These are phyloP conservation scores for Labia minor DNA, from an alignment of 2,888 invertebrate species.

Conservation along the genomic window DNA sequence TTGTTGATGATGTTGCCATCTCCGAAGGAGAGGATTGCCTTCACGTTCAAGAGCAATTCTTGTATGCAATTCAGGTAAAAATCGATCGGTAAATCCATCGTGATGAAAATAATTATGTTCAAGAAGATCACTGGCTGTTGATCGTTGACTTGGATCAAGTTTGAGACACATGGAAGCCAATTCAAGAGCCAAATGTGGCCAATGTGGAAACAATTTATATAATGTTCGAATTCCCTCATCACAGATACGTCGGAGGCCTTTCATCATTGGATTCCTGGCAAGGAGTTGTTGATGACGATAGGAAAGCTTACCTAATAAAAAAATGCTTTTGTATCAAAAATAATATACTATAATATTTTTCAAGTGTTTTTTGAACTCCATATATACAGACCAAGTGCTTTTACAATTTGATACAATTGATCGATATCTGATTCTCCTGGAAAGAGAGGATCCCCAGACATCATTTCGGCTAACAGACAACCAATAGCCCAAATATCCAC, in stretches of 20 bases:
- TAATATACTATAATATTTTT: too few species aligned
- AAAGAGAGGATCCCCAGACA: constrained; percentile 75
- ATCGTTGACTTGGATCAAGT: constrained; percentile 53
- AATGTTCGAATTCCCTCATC: constrained; percentile 30
- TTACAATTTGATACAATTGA: constrained; percentile 71
- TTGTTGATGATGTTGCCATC: constrained; percentile 22
- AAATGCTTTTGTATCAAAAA: constrained; percentile 15
- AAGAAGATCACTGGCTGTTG: constrained; percentile 51
- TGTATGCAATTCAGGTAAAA: constrained; percentile 52
- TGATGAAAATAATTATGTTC: constrained; percentile 54
- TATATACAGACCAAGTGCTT: constrained; percentile 53
- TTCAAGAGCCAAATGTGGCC: constrained; percentile 40
- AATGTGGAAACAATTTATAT: constrained; percentile 37
- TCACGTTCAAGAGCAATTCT: constrained; percentile 53
- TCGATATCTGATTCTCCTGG: constrained; percentile 86
- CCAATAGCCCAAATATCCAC: constrained; percentile 86
- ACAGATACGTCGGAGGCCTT: constrained; percentile 32
- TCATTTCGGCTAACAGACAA: constrained; percentile 73
- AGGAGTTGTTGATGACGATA: constrained; percentile 39
- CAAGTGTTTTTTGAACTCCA: background rate
- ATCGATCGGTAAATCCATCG: constrained; percentile 54
- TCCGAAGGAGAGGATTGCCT: constrained; percentile 41
- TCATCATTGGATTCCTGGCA: constrained; percentile 38
- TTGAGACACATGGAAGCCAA: constrained; percentile 40
- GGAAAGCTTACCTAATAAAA: constrained; percentile 40